Conservation (phyloP, 2,888 invertebrate species). For the Leptopilina myrica region DNA sequence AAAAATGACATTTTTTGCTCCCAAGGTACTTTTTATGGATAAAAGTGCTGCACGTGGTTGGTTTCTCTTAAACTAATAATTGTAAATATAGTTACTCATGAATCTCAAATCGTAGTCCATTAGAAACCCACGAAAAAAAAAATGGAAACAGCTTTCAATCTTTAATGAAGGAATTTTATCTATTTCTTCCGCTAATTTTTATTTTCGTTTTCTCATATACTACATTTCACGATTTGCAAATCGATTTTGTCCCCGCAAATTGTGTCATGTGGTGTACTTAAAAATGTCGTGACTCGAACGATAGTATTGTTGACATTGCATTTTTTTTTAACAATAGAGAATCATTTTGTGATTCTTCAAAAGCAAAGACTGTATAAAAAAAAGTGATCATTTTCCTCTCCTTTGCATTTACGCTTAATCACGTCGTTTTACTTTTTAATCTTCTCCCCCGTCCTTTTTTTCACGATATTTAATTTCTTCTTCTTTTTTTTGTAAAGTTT, state of each 20-base stretch:
- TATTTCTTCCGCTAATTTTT: not conserved
- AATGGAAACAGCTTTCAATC: not conserved
- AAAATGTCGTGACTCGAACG: conserved; percentile 8
- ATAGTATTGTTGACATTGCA: conserved; percentile 33
- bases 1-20: not conserved
- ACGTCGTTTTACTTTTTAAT: conserved; percentile 3
- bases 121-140: conserved; percentile 14
- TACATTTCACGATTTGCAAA: conserved; percentile 9
- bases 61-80: conserved; percentile 1
- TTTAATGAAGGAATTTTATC: not conserved
- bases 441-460: not conserved
- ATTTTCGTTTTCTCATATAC: not conserved
- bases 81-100: conserved; percentile 30
- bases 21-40: not conserved
- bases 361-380: conserved; percentile 29
- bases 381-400: conserved; percentile 5
- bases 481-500: not conserved
- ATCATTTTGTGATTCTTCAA: conserved; percentile 25
- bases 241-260: not conserved
- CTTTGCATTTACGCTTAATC: conserved; percentile 33
- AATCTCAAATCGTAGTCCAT: conserved; percentile 23
- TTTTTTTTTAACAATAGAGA: not conserved
- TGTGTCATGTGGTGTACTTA: not conserved
- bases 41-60: conserved; percentile 28
- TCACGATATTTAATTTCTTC: not conserved